These are phyloP conservation scores for Hoplostethus atlanticus DNA, from an alignment of 2,797 vertebrate species.

Conservation along the genomic window DNA sequence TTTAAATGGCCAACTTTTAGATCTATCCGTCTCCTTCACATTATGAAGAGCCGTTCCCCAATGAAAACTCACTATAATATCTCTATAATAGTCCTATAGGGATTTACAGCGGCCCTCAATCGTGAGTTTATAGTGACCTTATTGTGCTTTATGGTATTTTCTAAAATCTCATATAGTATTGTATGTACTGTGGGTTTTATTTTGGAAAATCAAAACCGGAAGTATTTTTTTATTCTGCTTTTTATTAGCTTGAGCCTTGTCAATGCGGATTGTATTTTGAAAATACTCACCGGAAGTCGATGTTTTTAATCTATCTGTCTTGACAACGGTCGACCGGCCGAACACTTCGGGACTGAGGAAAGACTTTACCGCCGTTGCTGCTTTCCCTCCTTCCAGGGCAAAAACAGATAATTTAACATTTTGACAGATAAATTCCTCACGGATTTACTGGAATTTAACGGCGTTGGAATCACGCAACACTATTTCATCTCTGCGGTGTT, in stretches of 20 bases:
- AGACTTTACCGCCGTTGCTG: slow-evolving; percentile 50
- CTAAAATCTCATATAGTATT: too few species aligned
- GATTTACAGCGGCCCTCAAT: too few species aligned
- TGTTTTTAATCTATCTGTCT: not conserved
- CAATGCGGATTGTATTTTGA: not conserved
- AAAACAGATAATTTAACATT: not conserved
- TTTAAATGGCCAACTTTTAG: too few species aligned
- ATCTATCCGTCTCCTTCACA: too few species aligned
- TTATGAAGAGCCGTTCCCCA: too few species aligned
- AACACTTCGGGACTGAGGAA: slow-evolving; percentile 58
- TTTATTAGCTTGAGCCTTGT: too few species aligned
- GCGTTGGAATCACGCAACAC: not conserved
- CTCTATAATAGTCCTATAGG: too few species aligned
- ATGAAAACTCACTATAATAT: too few species aligned
- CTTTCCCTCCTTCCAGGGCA: not conserved
- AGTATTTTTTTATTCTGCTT: not conserved
- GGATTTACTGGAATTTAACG: slow-evolving; percentile 7
- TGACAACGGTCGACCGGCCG: slow-evolving; percentile 39
- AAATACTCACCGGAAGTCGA: not conserved
- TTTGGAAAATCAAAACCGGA: slow-evolving; percentile 29
- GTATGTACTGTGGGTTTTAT: too few species aligned
- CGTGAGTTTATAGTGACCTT: too few species aligned
- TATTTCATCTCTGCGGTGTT: slow-evolving; percentile 11
- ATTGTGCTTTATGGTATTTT: too few species aligned
- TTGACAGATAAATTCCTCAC: slow-evolving; percentile 5